phyloP scores from a whole-genome alignment of 2,888 invertebrate genomes.

The Junonia oenone region DNA sequence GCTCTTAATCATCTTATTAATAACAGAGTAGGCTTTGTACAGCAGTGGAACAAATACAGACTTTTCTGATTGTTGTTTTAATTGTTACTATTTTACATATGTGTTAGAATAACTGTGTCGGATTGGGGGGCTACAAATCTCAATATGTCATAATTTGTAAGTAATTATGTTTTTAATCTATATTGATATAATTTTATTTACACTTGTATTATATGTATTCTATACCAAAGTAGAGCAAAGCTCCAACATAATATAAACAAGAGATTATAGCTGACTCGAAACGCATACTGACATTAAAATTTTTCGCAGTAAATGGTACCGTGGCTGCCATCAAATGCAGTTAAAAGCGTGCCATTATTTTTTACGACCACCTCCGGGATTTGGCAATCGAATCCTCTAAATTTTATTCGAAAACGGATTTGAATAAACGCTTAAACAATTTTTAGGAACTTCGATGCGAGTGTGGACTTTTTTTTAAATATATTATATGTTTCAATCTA shows the following conservation, averaged over 20 bases:
- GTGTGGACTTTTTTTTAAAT: not conserved
- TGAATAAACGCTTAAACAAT: constrained; percentile 10
- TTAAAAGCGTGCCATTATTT: constrained; percentile 33
- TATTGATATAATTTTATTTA: no score
- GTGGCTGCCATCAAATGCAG: constrained; percentile 45
- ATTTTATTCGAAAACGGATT: constrained; percentile 31
- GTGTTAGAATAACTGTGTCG: no score
- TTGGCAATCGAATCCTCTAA: constrained; percentile 31
- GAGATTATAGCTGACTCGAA: constrained; percentile 23
- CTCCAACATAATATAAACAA: not conserved
- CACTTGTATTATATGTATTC: no score
- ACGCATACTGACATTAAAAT: constrained; percentile 25
- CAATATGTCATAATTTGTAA: no score
- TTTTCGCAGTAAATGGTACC: constrained; percentile 34
- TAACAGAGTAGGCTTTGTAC: no score
- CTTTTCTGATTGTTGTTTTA: no score
- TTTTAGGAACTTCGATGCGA: not conserved
- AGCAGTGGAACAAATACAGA: no score
- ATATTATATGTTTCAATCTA: not conserved
- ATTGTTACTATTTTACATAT: no score
- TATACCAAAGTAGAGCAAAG: not conserved
- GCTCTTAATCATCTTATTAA: no score
- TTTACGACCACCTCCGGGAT: constrained; percentile 31
- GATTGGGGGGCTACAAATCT: no score
- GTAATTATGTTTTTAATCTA: no score